Percentiles rank a stretch among this genome's conserved stretches.
These are phyloP conservation scores for Tiliacea citrago DNA, from an alignment of 2,888 invertebrate genomes.

Conservation along the genomic window DNA sequence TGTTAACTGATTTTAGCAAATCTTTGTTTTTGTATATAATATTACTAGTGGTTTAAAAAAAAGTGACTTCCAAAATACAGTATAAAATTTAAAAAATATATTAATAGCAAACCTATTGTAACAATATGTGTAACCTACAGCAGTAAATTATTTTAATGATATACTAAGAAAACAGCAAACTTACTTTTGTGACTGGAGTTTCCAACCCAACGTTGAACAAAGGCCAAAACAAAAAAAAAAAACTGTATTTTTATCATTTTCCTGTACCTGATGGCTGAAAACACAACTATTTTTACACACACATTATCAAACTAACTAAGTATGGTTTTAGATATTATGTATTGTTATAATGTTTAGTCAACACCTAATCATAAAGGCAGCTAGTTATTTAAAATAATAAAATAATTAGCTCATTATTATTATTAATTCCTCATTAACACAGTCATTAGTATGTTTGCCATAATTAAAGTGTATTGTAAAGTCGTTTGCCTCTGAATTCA, in stretches of 20 bases:
- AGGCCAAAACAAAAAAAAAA: constrained; percentile 1
- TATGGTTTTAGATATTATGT: constrained; percentile 8
- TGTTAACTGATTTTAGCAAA: constrained; percentile 24
- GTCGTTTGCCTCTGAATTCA: no score
- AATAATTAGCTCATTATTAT: constrained; percentile 26
- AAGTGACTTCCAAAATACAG: background rate
- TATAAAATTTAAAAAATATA: background rate
- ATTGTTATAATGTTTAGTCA: background rate
- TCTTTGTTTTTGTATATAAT: background rate
- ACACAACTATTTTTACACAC: constrained; percentile 10
- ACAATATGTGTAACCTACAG: background rate
- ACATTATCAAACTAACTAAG: background rate
- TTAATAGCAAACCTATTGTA: background rate
- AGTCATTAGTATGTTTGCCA: constrained; percentile 6
- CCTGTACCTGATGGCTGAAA: background rate
- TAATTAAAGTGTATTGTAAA: background rate
- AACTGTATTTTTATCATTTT: constrained; percentile 18
- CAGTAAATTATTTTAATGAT: background rate
- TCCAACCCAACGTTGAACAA: background rate
- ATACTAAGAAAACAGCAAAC: background rate
- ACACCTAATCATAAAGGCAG: constrained; percentile 11
- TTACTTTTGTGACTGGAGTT: constrained; percentile 15
- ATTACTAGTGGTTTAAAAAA: background rate
- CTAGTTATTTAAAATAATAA: constrained; percentile 14
- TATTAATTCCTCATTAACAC: constrained; percentile 13